phyloP scores from a whole-genome alignment of 2,797 vertebrate species.

The Arrhamphus sclerolepis region DNA sequence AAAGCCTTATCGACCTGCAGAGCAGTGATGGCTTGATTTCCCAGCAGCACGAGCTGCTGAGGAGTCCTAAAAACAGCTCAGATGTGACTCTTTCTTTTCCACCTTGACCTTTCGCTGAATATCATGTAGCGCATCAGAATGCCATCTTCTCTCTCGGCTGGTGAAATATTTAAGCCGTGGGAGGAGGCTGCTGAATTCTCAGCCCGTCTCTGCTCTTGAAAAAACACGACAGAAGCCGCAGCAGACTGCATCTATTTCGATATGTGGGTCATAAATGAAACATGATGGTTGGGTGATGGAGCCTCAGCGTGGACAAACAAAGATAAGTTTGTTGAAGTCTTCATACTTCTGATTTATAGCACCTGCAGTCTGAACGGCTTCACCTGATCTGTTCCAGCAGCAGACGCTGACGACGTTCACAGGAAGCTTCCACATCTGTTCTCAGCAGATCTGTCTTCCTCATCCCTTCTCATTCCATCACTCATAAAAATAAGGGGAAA shows the following conservation, averaged over 20 bases:
- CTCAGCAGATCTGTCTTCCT: constrained; percentile 17
- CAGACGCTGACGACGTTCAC: constrained; percentile 22
- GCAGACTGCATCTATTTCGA: constrained; percentile 39
- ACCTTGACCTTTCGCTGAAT: constrained; percentile 76
- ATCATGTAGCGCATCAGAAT: constrained; percentile 62
- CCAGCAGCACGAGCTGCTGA: constrained; percentile 61
- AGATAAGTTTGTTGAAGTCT: constrained; percentile 34
- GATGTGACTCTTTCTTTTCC: constrained; percentile 72
- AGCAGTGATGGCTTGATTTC: constrained; percentile 64
- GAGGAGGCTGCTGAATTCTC: constrained; percentile 39
- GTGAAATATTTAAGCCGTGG: constrained; percentile 79
- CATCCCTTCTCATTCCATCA: constrained; percentile 7
- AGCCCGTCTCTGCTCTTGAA: constrained; percentile 7
- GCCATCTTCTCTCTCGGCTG: constrained; percentile 66
- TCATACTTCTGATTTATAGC: constrained; percentile 28
- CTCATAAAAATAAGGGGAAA: constrained; percentile 20
- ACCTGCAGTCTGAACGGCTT: constrained; percentile 21
- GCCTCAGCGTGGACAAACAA: constrained; percentile 34
- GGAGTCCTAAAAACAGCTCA: constrained; percentile 61
- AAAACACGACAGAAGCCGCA: constrained; percentile 40
- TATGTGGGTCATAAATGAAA: constrained; percentile 60
- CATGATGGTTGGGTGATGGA: constrained; percentile 30
- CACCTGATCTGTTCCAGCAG: constrained; percentile 12
- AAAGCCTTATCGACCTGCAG: constrained; percentile 55
- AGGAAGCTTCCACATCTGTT: constrained; percentile 25